phyloP scores from a whole-genome alignment of 2,797 vertebrate genomes.

The Acrossocheilus fasciatus region DNA sequence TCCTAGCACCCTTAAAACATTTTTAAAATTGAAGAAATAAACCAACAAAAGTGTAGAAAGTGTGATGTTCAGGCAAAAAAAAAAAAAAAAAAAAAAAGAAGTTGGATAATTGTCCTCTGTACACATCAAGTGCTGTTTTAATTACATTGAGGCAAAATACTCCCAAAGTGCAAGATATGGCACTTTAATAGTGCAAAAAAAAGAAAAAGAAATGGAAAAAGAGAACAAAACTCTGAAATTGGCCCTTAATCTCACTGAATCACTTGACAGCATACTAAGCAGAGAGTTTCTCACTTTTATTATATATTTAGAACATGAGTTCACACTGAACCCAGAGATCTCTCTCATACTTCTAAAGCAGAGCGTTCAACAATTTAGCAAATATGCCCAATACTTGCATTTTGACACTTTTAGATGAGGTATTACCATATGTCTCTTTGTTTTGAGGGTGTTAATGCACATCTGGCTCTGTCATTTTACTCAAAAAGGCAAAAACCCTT shows the following conservation, averaged over 20 bases:
- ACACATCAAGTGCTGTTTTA: conserved; percentile 14
- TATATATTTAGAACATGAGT: conserved; percentile 35
- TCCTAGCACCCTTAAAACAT: conserved; percentile 5
- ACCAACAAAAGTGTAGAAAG: background rate
- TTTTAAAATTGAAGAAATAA: conserved; percentile 37
- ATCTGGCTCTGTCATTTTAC: conserved; percentile 26
- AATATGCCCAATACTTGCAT: background rate
- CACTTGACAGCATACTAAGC: conserved; percentile 42
- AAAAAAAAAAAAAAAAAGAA: background rate
- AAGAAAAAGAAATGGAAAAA: background rate
- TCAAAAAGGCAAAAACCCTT: background rate
- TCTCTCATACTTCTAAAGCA: background rate
- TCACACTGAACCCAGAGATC: conserved; percentile 5
- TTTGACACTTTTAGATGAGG: background rate
- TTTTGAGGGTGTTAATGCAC: conserved; percentile 10
- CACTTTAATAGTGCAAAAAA: background rate
- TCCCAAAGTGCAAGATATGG: conserved; percentile 17
- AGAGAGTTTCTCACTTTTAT: conserved; percentile 38
- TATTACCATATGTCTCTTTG: conserved; percentile 17
- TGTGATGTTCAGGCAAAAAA: background rate
- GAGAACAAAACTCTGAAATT: conserved; percentile 4
- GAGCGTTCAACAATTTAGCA: background rate
- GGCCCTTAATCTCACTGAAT: conserved; percentile 20
- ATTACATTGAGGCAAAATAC: conserved; percentile 22
- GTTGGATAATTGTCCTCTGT: conserved; percentile 27